These are phyloP conservation scores for Acleris literana DNA, from an alignment of 2,888 invertebrate genomes.

Conservation along the genomic window DNA sequence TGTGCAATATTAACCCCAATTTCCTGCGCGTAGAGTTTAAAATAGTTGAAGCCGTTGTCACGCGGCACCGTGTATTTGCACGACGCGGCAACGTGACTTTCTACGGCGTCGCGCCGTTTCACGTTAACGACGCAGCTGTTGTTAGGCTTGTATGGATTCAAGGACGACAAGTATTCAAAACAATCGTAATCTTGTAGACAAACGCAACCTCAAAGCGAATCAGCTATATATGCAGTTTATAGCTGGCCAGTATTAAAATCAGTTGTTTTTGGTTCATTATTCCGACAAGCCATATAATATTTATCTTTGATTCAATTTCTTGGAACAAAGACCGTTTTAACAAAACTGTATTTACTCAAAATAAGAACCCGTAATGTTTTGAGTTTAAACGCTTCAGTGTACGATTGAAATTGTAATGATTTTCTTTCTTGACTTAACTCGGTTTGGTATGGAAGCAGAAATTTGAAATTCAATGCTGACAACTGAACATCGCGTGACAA, in stretches of 20 bases:
- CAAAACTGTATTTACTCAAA: background rate
- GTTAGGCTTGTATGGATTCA: too few relatives aligned
- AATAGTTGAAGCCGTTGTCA: too few relatives aligned
- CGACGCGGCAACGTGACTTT: too few relatives aligned
- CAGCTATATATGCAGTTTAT: background rate
- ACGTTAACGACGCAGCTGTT: too few relatives aligned
- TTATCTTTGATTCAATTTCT: slow-evolving; percentile 5
- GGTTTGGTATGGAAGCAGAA: background rate
- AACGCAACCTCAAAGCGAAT: too few relatives aligned
- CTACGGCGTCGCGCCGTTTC: too few relatives aligned
- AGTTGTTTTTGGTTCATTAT: slow-evolving; percentile 9
- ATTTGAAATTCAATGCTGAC: slow-evolving; percentile 22
- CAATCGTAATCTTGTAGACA: too few relatives aligned
- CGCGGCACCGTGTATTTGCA: too few relatives aligned
- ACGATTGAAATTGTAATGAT: background rate
- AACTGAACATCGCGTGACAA: slow-evolving; percentile 14
- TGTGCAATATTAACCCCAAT: too few relatives aligned
- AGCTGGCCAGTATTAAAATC: slow-evolving; percentile 5
- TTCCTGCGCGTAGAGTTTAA: too few relatives aligned
- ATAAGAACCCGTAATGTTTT: background rate
- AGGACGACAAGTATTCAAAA: too few relatives aligned
- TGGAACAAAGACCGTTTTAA: background rate
- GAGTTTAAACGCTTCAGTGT: background rate
- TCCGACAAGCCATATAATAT: background rate
- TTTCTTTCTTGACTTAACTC: background rate